Evolutionary conservation across 1,140 invertebrate species (phyloP).

Genomic region (Caerostris extrusa): DNA sequence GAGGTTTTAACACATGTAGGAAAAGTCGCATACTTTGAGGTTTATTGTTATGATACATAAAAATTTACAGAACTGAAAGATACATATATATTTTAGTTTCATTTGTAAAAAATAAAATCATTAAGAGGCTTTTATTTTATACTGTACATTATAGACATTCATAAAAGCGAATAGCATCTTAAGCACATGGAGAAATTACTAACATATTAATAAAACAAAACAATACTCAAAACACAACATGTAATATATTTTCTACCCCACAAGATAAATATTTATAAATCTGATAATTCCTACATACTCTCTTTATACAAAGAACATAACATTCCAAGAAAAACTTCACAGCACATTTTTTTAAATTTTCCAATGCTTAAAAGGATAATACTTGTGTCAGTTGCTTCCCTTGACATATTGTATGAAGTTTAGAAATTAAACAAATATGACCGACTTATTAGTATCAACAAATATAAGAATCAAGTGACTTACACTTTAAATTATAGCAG

Average conservation of each 20-base stretch:
- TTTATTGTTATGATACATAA: slow-evolving; percentile 76
- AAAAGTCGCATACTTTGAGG: slow-evolving; percentile 75
- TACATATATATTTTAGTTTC: slow-evolving; percentile 70
- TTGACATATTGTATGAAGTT: neutral
- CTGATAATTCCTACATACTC: neutral
- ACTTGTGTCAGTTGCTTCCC: neutral
- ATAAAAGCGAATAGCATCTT: slow-evolving; percentile 64
- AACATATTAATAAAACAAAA: slow-evolving; percentile 24
- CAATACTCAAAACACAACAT: slow-evolving; percentile 40
- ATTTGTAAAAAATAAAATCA: slow-evolving; percentile 76
- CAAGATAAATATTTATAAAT: slow-evolving; percentile 66
- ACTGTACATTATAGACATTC: slow-evolving; percentile 77
- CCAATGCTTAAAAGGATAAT: neutral
- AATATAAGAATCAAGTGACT: neutral
- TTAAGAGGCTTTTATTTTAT: slow-evolving; percentile 60
- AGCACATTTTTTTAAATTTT: neutral
- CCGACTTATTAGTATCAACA: neutral
- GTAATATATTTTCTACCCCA: slow-evolving; percentile 33
- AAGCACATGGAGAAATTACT: slow-evolving; percentile 30
- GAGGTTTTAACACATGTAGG: neutral
- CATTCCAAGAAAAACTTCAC: slow-evolving; percentile 2
- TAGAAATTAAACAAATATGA: neutral
- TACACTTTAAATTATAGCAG: neutral
- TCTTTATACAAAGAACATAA: slow-evolving; percentile 12
- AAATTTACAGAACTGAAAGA: slow-evolving; percentile 75